Evolutionary conservation across 2,797 vertebrate genomes (phyloP), one percentile per base, ranked within the genome.

Genomic region (Oryzias dopingdopingensis): DNA sequence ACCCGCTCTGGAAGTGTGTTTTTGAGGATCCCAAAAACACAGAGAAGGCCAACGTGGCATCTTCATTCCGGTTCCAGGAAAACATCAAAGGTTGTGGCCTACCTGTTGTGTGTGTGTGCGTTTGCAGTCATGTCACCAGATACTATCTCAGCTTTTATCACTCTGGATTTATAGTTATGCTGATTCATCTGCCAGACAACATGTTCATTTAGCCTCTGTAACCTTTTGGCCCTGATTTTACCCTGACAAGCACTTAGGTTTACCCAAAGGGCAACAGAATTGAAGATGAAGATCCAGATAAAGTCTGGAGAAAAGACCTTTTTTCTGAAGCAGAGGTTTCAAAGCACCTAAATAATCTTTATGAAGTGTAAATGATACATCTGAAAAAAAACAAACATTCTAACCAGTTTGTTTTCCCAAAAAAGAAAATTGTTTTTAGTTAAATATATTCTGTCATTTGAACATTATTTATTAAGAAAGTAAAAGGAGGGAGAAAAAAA

Each of bases 121-220:
- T 40, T 32, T 66, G 51, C 37, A 58, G 59, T 54, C 59, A 45
- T 47, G 58, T 50, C 56, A 50, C 32, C 65, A 63, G 74, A 83
- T 81, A 52, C 14, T 1, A 83, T 80, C 76, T 65, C 47, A 48
- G 60, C 69, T 59, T 60, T 70, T 65, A 77, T 86, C 70, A 2
- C 58, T 52, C n/a, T 8, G 49, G 43, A 61, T 71, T 77, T 46
- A 80, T 75, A 71, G 71, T 76, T 41, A 63, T 80, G 78, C 62
- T 72, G 70, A 73, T 77, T 77, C 74, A 76, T 65, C 72, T 84
- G 83, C 50, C 41, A 78, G 77, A 83, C 73, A 77, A 76, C 63
- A 37, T 0, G 40, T 44, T 53, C 56, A 24, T 53, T 56, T 54
- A 51, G 32, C 52, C 42, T 51, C 42, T 8, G 14, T 48, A 67